These are phyloP conservation scores for Lacerta viridis DNA, from an alignment of 2,797 vertebrate species.

Conservation along the genomic window DNA sequence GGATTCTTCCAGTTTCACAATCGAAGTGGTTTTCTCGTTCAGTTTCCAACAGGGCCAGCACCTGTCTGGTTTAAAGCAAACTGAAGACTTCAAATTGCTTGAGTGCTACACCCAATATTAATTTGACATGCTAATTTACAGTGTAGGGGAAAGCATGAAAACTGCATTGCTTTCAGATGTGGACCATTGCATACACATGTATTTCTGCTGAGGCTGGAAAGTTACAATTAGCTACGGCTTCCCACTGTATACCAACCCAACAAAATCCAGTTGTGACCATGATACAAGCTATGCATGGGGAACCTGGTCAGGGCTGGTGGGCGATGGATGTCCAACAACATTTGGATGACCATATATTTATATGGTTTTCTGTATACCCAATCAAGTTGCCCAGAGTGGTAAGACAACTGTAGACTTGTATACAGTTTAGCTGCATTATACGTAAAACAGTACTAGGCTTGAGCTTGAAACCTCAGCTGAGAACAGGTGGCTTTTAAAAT, in stretches of 20 bases:
- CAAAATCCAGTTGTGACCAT: background rate
- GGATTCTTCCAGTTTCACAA: background rate
- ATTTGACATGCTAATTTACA: background rate
- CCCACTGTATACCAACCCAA: background rate
- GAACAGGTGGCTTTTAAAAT: background rate
- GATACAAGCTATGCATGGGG: background rate
- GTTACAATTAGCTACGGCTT: background rate
- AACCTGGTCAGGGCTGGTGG: background rate
- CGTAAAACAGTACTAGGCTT: background rate
- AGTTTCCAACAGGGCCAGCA: background rate
- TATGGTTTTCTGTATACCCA: background rate
- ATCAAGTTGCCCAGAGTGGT: too few relatives aligned
- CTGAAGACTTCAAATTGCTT: background rate
- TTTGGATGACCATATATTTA: background rate
- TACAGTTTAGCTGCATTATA: background rate
- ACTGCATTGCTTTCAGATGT: background rate
- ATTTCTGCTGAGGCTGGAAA: background rate
- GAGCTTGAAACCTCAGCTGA: background rate
- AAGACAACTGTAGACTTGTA: background rate
- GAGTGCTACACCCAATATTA: background rate
- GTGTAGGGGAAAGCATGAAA: background rate
- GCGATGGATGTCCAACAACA: background rate
- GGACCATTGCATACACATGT: background rate
- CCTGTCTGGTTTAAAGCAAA: background rate
- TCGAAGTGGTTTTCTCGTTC: accelerated